Base-by-base conservation (phyloP, 2,888 invertebrate genomes). In the Lissocephala sabroskyi region DNA sequence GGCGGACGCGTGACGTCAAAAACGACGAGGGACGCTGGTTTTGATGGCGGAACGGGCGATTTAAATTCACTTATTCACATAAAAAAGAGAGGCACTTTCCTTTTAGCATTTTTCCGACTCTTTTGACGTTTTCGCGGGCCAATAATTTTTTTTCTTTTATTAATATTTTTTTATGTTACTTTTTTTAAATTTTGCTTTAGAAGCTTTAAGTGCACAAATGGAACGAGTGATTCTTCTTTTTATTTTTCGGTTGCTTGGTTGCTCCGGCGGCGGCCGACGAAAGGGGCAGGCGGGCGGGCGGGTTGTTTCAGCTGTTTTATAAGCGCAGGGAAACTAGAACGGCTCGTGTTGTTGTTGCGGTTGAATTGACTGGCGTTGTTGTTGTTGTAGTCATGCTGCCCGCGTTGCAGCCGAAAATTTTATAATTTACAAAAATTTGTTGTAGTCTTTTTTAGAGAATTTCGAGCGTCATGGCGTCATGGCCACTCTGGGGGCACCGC, bases 201-300 rank as follows among this genome's bases (percentile, higher is more conserved):
- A 65, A 65, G 60, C 65, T 35, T 56, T 70, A 73, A 73, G 74
- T 70, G 64, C 70, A 74, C 70, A 57, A 64, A 51, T 56, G 68
- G 68, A 52, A 56, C 58, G 57, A 50, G n/a, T 30, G n/a, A n/a
- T n/a, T n/a, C n/a, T n/a, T n/a, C n/a, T n/a, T n/a, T n/a, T n/a
- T n/a, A n/a, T n/a, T n/a, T n/a, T n/a, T n/a, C n/a, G n/a, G n/a
- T n/a, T n/a, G n/a, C n/a, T n/a, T n/a, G n/a, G n/a, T n/a, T n/a
- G n/a, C n/a, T n/a, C n/a, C n/a, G n/a, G n/a, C n/a, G n/a, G n/a
- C n/a, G n/a, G n/a, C n/a, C n/a, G n/a, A n/a, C n/a, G n/a, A n/a
- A n/a, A n/a, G n/a, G n/a, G n/a, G n/a, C n/a, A 36, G 9, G 36
- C 23, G 7, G 40, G 36, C 23, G 26, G 41, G 26, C 40, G 41